Conservation (phyloP, 1,140 invertebrate genomes). For the Zaprionus africanus region DNA sequence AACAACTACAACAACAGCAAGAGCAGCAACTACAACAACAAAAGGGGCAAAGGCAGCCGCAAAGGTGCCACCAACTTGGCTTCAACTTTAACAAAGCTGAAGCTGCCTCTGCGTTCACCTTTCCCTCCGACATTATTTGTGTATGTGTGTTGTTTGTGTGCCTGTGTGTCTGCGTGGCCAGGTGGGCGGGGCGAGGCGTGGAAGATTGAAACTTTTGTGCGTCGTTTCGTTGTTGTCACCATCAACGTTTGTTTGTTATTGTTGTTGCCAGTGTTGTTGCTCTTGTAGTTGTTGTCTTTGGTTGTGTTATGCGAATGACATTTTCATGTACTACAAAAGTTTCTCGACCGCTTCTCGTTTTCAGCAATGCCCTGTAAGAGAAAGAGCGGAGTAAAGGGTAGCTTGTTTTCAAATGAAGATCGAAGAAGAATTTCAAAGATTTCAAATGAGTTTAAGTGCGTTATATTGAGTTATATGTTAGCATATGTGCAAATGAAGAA, state of each 20-base stretch:
- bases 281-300: conserved; percentile 43
- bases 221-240: conserved; percentile 66
- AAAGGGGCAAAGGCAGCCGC: conserved; percentile 26
- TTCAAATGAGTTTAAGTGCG: too few species aligned
- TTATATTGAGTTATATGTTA: too few species aligned
- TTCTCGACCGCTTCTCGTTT: conserved; percentile 77
- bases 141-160: conserved; percentile 17
- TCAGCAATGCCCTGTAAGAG: conserved; percentile 39
- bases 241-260: conserved; percentile 29
- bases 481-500: too few species aligned
- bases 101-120: conserved; percentile 1
- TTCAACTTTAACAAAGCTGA: conserved; percentile 32
- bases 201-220: conserved; percentile 75
- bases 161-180: conserved; percentile 3
- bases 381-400: not conserved
- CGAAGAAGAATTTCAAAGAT: too few species aligned
- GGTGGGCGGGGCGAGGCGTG: conserved; percentile 2
- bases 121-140: conserved; percentile 5
- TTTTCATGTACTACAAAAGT: conserved; percentile 82
- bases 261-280: not conserved
- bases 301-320: conserved; percentile 79
- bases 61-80: conserved; percentile 80
- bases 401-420: not conserved
- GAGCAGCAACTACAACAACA: conserved; percentile 17
- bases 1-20: conserved; percentile 8